phyloP scores from a whole-genome alignment of 2,888 invertebrate genomes.

The Melanophora roralis region DNA sequence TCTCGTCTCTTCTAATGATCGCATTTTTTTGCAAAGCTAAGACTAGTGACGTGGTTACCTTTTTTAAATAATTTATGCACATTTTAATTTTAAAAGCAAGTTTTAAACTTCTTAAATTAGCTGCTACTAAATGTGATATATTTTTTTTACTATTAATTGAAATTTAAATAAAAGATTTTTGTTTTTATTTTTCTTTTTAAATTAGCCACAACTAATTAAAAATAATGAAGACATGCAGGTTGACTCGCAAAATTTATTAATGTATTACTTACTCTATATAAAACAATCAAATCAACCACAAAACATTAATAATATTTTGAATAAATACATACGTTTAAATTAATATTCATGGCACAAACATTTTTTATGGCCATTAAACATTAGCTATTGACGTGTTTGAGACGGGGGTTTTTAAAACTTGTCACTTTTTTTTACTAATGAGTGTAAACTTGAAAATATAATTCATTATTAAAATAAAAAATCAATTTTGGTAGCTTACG shows the following conservation, averaged over 20 bases:
- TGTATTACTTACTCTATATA: not conserved
- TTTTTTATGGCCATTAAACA: not conserved
- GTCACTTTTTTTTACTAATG: too few species aligned
- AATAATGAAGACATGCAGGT: slow-evolving; percentile 25
- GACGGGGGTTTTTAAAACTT: not conserved
- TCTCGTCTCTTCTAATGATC: too few species aligned
- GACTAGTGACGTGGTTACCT: too few species aligned
- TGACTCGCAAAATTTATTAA: not conserved
- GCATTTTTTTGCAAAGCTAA: too few species aligned
- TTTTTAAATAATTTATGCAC: too few species aligned
- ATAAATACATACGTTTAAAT: slow-evolving; percentile 8
- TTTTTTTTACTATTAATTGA: not conserved
- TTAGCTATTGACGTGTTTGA: not conserved
- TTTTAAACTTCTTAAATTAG: too few species aligned
- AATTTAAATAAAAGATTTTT: slow-evolving; percentile 2
- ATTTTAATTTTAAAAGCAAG: too few species aligned
- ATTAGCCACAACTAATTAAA: not conserved
- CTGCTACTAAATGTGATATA: too few species aligned
- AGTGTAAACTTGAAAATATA: too few species aligned
- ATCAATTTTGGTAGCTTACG: too few species aligned
- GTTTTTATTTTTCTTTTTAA: not conserved
- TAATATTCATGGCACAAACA: slow-evolving; percentile 33
- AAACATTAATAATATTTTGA: not conserved
- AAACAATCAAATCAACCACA: not conserved
- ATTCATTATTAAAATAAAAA: too few species aligned